Evolutionary conservation across 2,888 invertebrate species (phyloP).

Genomic region (Acleris cristana): DNA sequence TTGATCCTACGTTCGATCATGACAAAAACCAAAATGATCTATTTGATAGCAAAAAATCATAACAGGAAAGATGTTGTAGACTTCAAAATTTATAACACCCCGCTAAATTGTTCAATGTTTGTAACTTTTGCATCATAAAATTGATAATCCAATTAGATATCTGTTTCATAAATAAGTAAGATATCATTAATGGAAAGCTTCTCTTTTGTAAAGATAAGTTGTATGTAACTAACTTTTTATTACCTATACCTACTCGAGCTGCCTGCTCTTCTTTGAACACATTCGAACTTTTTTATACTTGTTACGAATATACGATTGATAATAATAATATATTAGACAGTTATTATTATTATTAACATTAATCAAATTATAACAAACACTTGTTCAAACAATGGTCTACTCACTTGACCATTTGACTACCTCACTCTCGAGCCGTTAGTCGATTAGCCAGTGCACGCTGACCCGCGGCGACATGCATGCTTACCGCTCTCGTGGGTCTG

Average conservation of each 20-base stretch:
- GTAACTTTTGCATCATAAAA: too few relatives aligned
- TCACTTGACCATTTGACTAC: background rate
- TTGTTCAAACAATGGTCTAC: background rate
- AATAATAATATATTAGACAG: too few relatives aligned
- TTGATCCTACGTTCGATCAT: constrained; percentile 25
- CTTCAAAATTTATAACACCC: background rate
- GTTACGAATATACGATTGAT: background rate
- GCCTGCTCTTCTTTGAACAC: constrained; percentile 25
- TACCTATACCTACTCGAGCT: constrained; percentile 6
- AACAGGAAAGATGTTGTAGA: constrained; percentile 19
- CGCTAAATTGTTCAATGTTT: background rate
- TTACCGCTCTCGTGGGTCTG: constrained; percentile 75
- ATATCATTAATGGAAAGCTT: too few relatives aligned
- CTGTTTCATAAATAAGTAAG: too few relatives aligned
- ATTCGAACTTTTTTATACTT: constrained; percentile 8
- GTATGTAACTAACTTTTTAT: background rate
- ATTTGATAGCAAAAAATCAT: constrained; percentile 28
- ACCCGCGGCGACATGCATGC: constrained; percentile 42
- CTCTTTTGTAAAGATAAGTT: too few relatives aligned
- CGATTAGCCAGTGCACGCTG: constrained; percentile 40
- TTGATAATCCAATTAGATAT: too few relatives aligned
- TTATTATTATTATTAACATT: background rate
- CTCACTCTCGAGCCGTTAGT: constrained; percentile 43
- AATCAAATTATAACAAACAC: background rate
- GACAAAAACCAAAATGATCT: constrained; percentile 22